phyloP scores from a whole-genome alignment of 1,140 invertebrate genomes.

The Melipona quadrifasciata region DNA sequence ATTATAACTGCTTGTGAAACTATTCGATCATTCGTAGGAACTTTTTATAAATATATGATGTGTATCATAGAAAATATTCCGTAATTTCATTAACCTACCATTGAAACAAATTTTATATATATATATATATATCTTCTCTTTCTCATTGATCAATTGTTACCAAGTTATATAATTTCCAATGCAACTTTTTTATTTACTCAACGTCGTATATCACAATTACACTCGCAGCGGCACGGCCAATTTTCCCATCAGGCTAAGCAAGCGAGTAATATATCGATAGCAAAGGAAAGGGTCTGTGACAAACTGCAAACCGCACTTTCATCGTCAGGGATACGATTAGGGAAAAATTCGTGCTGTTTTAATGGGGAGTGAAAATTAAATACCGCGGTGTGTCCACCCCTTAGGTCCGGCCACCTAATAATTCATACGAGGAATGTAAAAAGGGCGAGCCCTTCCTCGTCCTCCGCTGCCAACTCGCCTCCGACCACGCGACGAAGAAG shows the following conservation, averaged over 20 bases:
- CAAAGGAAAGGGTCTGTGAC: slow-evolving; percentile 65
- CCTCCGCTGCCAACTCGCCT: not conserved
- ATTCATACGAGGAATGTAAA: slow-evolving; percentile 76
- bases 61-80: not conserved
- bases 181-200: not conserved
- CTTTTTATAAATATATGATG: not conserved
- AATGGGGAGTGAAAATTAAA: slow-evolving; percentile 74
- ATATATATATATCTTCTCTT: not conserved
- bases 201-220: not conserved
- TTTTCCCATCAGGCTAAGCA: slow-evolving; percentile 47
- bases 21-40: too few relatives aligned
- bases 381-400: slow-evolving; percentile 73
- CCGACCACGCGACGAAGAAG: slow-evolving; percentile 37
- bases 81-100: too few relatives aligned
- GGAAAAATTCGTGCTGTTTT: slow-evolving; percentile 70
- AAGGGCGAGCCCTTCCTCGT: slow-evolving; percentile 61
- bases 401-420: slow-evolving; percentile 71
- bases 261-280: slow-evolving; percentile 64
- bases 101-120: not conserved
- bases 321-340: slow-evolving; percentile 69
- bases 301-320: slow-evolving; percentile 69
- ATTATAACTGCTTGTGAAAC: too few relatives aligned
- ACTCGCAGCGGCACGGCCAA: not conserved
- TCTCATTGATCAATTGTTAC: not conserved
- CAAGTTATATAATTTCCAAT: not conserved